Evolutionary conservation across 2,113 vertebrate genomes (phyloP).

Genomic region (Neolamprologus devosi): DNA sequence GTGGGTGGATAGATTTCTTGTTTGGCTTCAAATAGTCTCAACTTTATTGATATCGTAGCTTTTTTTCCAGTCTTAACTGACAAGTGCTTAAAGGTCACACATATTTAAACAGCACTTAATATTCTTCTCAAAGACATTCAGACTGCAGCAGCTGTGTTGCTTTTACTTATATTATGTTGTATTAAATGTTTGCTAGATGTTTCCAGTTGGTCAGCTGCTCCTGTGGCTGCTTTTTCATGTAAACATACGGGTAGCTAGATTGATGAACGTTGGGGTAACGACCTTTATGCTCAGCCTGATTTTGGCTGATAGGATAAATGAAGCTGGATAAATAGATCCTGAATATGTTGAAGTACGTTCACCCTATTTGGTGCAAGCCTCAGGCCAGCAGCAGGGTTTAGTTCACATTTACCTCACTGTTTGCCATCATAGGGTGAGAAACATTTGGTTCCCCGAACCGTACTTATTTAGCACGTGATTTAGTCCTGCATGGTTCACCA

Average conservation of each 20-base stretch:
- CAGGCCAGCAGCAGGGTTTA: neutral
- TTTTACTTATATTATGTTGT: neutral
- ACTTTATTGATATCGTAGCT: neutral
- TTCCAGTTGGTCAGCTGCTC: neutral
- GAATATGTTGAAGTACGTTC: neutral
- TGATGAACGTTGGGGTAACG: neutral
- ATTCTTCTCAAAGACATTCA: neutral
- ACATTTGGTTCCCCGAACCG: neutral
- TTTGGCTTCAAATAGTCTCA: neutral
- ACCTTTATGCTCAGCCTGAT: neutral
- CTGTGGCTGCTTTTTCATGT: neutral
- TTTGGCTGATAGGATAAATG: accelerated
- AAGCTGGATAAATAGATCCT: neutral
- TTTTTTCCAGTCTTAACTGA: neutral
- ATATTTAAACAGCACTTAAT: neutral
- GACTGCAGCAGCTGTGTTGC: neutral
- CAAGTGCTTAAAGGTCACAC: neutral
- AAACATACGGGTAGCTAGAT: neutral
- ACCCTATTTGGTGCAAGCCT: neutral
- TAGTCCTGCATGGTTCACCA: neutral
- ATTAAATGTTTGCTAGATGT: neutral
- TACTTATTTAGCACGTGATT: neutral
- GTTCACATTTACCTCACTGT: accelerated
- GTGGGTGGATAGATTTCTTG: neutral
- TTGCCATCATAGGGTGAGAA: neutral